phyloP scores from a whole-genome alignment of 2,888 invertebrate species.

The Rutpela maculata region DNA sequence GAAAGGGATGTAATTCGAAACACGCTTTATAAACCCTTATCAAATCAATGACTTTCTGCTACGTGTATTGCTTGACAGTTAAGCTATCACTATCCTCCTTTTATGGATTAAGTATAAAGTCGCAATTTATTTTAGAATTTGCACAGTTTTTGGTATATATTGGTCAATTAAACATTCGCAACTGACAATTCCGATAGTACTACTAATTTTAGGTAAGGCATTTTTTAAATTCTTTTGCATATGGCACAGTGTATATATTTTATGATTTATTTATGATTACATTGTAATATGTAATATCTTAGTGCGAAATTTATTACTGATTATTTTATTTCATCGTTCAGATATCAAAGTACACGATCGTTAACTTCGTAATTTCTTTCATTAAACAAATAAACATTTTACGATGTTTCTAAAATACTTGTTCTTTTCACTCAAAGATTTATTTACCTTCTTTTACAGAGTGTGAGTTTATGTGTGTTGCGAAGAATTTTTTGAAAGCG shows the following conservation, averaged over 20 bases:
- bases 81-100: too few relatives aligned
- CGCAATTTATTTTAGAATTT: too few relatives aligned
- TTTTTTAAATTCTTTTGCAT: background rate
- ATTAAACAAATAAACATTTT: conserved; percentile 43
- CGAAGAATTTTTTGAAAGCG: conserved; percentile 43
- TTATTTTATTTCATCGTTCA: conserved; percentile 41
- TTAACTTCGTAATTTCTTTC: conserved; percentile 44
- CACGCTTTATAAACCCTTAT: too few relatives aligned
- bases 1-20: too few relatives aligned
- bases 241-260: background rate
- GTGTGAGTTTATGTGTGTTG: conserved; percentile 40
- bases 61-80: too few relatives aligned
- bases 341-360: conserved; percentile 44
- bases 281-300: conserved; percentile 31
- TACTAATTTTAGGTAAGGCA: too few relatives aligned
- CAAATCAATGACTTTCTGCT: too few relatives aligned
- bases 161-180: too few relatives aligned
- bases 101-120: too few relatives aligned
- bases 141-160: too few relatives aligned
- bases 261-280: conserved; percentile 25
- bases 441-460: conserved; percentile 40
- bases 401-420: conserved; percentile 41
- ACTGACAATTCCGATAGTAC: too few relatives aligned
- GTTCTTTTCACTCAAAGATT: conserved; percentile 45
- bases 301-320: conserved; percentile 43